A percentile compares a stretch with the other conserved stretches of the same genome.
Conservation (phyloP, 2,888 invertebrate genomes). For the Hyppa rectilinea region DNA sequence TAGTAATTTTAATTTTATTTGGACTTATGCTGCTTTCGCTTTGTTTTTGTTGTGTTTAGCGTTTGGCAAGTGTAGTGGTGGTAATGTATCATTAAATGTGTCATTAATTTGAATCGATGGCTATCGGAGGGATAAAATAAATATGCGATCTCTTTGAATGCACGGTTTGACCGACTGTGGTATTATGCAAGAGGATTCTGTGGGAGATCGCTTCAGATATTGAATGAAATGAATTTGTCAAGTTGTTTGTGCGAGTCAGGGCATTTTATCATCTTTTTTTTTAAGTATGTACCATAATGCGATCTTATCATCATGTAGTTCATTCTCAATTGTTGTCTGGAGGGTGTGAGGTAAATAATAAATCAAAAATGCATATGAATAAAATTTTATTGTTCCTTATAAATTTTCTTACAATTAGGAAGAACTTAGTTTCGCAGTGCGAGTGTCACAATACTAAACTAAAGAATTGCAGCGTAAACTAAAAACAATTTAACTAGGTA, state of each 20-base stretch:
- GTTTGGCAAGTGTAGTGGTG: slow-evolving; percentile 79
- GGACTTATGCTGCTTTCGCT: slow-evolving; percentile 76
- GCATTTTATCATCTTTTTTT: slow-evolving; percentile 11
- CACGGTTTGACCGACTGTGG: slow-evolving; percentile 26
- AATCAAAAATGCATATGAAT: slow-evolving; percentile 79
- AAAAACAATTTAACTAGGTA: slow-evolving; percentile 82
- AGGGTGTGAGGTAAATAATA: slow-evolving; percentile 58
- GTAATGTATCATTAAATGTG: slow-evolving; percentile 69
- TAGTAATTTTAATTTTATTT: slow-evolving; percentile 89
- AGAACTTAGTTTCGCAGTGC: slow-evolving; percentile 88
- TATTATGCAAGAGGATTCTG: slow-evolving; percentile 40
- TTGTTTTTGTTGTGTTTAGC: slow-evolving; percentile 72
- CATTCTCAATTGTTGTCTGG: background rate
- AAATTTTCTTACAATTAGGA: slow-evolving; percentile 89
- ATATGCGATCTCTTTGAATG: slow-evolving; percentile 60
- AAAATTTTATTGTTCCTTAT: slow-evolving; percentile 89
- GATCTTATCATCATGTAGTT: slow-evolving; percentile 11
- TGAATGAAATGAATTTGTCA: slow-evolving; percentile 55
- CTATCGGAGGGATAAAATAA: slow-evolving; percentile 65
- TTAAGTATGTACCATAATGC: background rate
- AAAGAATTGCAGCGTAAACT: slow-evolving; percentile 82
- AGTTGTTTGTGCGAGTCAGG: slow-evolving; percentile 16
- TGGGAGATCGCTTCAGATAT: slow-evolving; percentile 33
- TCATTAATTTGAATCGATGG: slow-evolving; percentile 69
- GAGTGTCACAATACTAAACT: slow-evolving; percentile 79